These are phyloP conservation scores for Paedocypris sp. DNA, from an alignment of 2,113 vertebrate genomes.

Conservation along the genomic window DNA sequence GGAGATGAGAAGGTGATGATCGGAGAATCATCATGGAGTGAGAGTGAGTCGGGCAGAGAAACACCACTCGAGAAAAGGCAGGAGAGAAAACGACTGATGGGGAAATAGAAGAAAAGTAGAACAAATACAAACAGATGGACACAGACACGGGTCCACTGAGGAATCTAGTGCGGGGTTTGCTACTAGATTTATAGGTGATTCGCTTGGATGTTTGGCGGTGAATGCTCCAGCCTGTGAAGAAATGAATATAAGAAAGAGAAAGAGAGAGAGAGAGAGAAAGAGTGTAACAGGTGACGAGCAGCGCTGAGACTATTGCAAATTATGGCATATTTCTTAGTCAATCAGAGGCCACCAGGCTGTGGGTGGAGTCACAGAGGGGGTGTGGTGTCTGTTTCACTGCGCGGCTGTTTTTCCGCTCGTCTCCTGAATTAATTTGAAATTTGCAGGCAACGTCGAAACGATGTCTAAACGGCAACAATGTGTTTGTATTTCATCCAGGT, in stretches of 20 bases:
- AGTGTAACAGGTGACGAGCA: constrained; percentile 72
- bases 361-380: too few relatives aligned
- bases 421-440: too few relatives aligned
- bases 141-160: constrained; percentile 99
- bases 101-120: constrained; percentile 47
- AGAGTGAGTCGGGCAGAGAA: constrained; percentile 19
- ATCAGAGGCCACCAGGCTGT: too few relatives aligned
- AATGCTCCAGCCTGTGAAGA: constrained; percentile 98
- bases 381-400: too few relatives aligned
- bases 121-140: constrained; percentile 99
- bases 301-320: constrained; percentile 70
- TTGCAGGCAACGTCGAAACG: too few relatives aligned
- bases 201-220: constrained; percentile 97
- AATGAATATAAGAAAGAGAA: constrained; percentile 87
- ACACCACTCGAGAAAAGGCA: not conserved
- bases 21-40: too few relatives aligned
- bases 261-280: constrained; percentile 71
- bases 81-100: constrained; percentile 20
- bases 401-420: too few relatives aligned
- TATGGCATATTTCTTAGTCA: too few relatives aligned
- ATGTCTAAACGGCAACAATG: too few relatives aligned
- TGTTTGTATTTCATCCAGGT: too few relatives aligned
- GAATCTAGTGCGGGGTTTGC: constrained; percentile 99
- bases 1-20: too few relatives aligned
- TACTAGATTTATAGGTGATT: constrained; percentile 99